Evolutionary conservation across 2,113 vertebrate genomes (phyloP), one percentile per base, ranked within the genome.

Genomic region (Podarcis raffonei): DNA sequence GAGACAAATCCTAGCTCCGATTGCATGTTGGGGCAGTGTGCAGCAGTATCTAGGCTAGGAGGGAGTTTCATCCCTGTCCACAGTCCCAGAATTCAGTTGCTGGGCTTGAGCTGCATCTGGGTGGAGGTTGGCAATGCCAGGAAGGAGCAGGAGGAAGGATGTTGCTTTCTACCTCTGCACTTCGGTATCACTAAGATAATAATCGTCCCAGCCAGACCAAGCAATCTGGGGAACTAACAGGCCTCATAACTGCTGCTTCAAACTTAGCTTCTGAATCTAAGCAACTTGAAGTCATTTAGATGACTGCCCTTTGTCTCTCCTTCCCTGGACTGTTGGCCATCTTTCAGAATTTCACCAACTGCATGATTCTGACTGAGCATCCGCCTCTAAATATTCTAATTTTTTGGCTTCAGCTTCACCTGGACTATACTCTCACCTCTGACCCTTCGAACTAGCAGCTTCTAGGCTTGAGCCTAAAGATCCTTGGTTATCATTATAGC

Each of bases 401-500:
- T 23, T 42, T 62, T 18, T 42, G 37, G 18, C 35, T 72, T 72
- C 32, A 62, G 59, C 18, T 62, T 62, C n/a, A 74, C 42, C 25
- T 12, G 23, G 2, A 53, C 53, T 4, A 5, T 16, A 15, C 39
- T 20, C 25, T 25, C 76, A 48, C 35, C 75, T 12, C n/a, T 74
- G 72, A 23, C 37, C 37, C 22, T 77, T 77, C 75, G 15, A 42
- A 25, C 39, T 8, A 39, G 37, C 35, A 15, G 9, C 42, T 53
- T 68, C 13, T 11, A 39, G 35, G 62, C 23, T 25, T 12, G 39
- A 12, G 1, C 57, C 22, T 20, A 9, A 6, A 16, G 48, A 6
- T 35, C 39, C 71, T 48, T 85, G 59, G 32, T 93, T 94, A 88
- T 88, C 92, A 86, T 86, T 87, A 25, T 6, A 13, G 86, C 71